Conservation (phyloP, 2,797 vertebrate species). For the Saxicola maurus region DNA sequence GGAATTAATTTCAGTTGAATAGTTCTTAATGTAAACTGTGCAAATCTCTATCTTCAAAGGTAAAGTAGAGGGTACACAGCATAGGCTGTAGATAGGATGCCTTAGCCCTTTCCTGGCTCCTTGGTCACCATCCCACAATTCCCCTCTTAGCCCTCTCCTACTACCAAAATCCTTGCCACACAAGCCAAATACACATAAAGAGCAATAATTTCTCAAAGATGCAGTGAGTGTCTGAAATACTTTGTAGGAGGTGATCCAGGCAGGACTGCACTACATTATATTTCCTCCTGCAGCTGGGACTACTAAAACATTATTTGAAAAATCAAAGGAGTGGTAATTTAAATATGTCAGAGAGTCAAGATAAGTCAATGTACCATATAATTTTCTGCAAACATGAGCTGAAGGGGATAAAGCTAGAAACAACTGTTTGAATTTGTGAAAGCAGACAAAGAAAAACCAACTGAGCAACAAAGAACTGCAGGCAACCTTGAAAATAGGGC, state of each 20-base stretch:
- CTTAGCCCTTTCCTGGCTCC: not conserved
- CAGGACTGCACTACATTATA: not conserved
- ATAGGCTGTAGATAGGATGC: too few relatives aligned
- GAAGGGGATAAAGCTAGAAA: not conserved
- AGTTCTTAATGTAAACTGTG: not conserved
- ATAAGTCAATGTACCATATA: not conserved
- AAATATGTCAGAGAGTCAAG: not conserved
- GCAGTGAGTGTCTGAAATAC: fast-evolving
- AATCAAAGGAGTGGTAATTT: not conserved
- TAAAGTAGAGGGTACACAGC: not conserved
- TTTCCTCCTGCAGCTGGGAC: not conserved
- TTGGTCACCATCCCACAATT: not conserved
- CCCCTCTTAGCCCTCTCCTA: fast-evolving
- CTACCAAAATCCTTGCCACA: not conserved
- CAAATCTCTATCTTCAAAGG: not conserved
- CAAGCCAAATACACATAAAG: not conserved
- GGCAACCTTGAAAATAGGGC: not conserved
- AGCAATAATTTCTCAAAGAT: not conserved
- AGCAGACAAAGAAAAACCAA: not conserved
- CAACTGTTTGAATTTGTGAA: not conserved
- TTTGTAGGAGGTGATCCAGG: not conserved
- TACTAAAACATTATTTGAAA: not conserved
- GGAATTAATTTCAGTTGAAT: not conserved
- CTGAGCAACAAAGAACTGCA: not conserved
- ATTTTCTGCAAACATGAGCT: slow-evolving; percentile 4